These are phyloP conservation scores for Drosophila hydei DNA, from an alignment of 1,140 invertebrate genomes.

Conservation along the genomic window DNA sequence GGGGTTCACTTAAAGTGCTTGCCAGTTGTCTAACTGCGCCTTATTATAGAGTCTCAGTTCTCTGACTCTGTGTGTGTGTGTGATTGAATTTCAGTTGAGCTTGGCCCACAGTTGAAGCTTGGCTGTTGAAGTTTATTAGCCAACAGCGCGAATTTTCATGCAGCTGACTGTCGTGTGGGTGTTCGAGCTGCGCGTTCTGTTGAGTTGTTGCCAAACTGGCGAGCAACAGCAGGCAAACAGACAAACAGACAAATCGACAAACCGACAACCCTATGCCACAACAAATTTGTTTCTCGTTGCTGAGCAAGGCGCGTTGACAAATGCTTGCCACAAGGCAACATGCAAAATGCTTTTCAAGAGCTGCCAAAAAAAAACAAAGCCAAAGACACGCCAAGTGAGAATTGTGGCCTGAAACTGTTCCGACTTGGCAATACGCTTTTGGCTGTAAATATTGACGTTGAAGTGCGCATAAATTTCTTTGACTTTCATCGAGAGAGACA, in stretches of 20 bases:
- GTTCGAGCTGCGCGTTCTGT: constrained; percentile 32
- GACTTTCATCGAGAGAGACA: no score
- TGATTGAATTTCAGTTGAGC: constrained; percentile 12
- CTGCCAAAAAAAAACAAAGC: constrained; percentile 25
- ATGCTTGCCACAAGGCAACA: constrained; percentile 39
- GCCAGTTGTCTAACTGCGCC: constrained; percentile 16
- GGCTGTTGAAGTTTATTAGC: constrained; percentile 57
- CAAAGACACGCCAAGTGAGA: neutral
- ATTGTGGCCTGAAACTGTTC: neutral
- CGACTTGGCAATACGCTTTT: neutral
- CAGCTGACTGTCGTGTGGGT: constrained; percentile 46
- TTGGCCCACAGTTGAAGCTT: constrained; percentile 34
- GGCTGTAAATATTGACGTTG: no score
- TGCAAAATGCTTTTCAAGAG: constrained; percentile 35
- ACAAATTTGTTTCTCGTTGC: constrained; percentile 10
- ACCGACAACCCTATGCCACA: constrained; percentile 3
- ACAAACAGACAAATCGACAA: neutral
- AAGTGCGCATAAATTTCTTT: no score
- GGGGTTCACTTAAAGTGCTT: constrained; percentile 14
- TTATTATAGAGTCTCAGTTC: constrained; percentile 3
- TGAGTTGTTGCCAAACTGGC: constrained; percentile 7
- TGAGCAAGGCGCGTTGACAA: constrained; percentile 48
- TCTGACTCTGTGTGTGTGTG: constrained; percentile 10
- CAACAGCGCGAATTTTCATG: constrained; percentile 33
- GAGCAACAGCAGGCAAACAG: neutral